Evolutionary conservation across 2,797 vertebrate species (phyloP), one percentile per base, ranked within the genome.

Genomic region (Euphonia xanthogaster): DNA sequence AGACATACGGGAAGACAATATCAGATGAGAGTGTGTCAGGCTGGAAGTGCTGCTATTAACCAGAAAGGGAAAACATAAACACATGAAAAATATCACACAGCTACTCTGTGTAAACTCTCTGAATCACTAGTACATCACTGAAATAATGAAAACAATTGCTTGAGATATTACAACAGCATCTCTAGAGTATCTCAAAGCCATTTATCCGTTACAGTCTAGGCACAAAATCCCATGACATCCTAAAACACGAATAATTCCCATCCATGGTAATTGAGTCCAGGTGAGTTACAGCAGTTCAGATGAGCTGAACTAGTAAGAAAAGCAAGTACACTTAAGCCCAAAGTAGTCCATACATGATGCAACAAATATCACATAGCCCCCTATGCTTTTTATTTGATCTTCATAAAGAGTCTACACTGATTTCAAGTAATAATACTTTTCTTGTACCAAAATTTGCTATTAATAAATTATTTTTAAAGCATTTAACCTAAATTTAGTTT

Each of bases 291-390:
- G 30, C 5, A 75, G 17, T 61, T 82, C 63, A 54, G 23, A 33
- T 4, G 33, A 44, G 24, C 13, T 79, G 47, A 65, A 65, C 9
- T 48, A 73, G 6, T 1, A 7, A 71, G 33, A 57, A 71, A 66
- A 86, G 5, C 10, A 82, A 27, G 21, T 45, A 40, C 35, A 58
- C 28, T 50, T 83, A 60, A 62, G 6, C 9, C 24, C 9, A 15
- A 35, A 57, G 2, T 27, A 85, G 16, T 28, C 27, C 6, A 5
- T 57, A 37, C 0, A 0, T 17, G 17, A 8, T 50, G n/a, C 1
- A 35, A 61, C 0, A 0, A 31, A 62, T 5, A 50, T 47, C 58
- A 37, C 51, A 18, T 22, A 53, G 23, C 2, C 10, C 6, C 0
- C 0, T 57, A 24, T 4, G 18, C 23, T 51, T 58, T 63, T 33